phyloP scores from a whole-genome alignment of 1,140 invertebrate species.

The Ceratoteleas bidentatus region DNA sequence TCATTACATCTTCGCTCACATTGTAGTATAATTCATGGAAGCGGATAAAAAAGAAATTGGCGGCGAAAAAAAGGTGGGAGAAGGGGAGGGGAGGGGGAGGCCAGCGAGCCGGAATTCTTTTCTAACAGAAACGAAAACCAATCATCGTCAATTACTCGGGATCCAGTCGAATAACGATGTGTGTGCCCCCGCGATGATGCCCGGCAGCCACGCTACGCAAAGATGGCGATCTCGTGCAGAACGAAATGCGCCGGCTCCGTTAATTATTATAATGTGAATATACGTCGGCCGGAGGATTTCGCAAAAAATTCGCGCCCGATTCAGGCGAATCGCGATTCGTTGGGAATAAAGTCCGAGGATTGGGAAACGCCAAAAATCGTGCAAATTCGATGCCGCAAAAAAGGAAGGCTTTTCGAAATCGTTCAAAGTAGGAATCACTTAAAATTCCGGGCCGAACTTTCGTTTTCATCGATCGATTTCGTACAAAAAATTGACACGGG shows the following conservation, averaged over 20 bases:
- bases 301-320: slow-evolving; percentile 21
- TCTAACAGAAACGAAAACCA: slow-evolving; percentile 66
- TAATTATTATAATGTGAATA: slow-evolving; percentile 61
- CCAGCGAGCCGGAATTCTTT: slow-evolving; percentile 46
- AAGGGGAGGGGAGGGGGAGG: not conserved
- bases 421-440: too few species aligned
- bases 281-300: not conserved
- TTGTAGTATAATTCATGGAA: slow-evolving; percentile 59
- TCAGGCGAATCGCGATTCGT: slow-evolving; percentile 21
- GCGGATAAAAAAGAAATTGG: slow-evolving; percentile 55
- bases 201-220: slow-evolving; percentile 68
- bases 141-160: slow-evolving; percentile 75
- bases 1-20: slow-evolving; percentile 48
- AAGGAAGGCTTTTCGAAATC: too few species aligned
- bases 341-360: too few species aligned
- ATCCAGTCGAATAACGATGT: slow-evolving; percentile 70
- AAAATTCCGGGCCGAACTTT: too few species aligned
- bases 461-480: too few species aligned
- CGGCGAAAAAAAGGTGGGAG: slow-evolving; percentile 13
- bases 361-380: too few species aligned
- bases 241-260: slow-evolving; percentile 51
- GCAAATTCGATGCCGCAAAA: too few species aligned
- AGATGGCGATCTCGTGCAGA: slow-evolving; percentile 72
- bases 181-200: slow-evolving; percentile 71
- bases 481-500: too few species aligned